A percentile compares a stretch with the other conserved stretches of the same genome.
These are phyloP conservation scores for Barnardius zonarius DNA, from an alignment of 2,113 vertebrate species.

Conservation along the genomic window DNA sequence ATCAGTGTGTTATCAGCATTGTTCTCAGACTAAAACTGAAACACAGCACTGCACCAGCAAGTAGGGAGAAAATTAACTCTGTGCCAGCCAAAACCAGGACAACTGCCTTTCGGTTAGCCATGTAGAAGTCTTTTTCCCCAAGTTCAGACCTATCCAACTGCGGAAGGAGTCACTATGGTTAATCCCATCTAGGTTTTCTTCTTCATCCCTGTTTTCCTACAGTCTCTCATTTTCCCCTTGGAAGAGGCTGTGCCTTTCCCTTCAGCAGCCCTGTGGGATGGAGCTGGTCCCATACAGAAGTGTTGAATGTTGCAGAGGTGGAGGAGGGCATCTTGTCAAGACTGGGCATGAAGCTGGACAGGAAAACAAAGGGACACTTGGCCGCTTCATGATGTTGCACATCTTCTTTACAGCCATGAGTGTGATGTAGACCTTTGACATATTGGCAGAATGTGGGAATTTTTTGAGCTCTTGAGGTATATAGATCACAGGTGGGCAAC, in stretches of 20 bases:
- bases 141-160: background rate
- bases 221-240: background rate
- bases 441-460: background rate
- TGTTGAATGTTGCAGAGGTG: background rate
- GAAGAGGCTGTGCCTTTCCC: background rate
- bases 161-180: background rate
- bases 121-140: background rate
- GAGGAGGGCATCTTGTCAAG: accelerated
- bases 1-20: background rate
- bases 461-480: background rate
- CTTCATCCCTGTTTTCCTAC: background rate
- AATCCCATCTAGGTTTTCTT: background rate
- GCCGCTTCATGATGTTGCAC: background rate
- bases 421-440: background rate
- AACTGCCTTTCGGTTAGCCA: background rate
- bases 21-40: background rate
- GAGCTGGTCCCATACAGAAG: background rate
- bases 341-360: background rate
- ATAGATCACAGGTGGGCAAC: background rate
- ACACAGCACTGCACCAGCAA: background rate
- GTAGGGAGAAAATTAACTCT: background rate
- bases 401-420: background rate
- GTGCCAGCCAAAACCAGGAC: background rate
- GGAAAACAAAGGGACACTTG: background rate
- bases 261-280: background rate